Evolutionary conservation across 2,113 vertebrate genomes (phyloP).

Genomic region (Chionomys nivalis): DNA sequence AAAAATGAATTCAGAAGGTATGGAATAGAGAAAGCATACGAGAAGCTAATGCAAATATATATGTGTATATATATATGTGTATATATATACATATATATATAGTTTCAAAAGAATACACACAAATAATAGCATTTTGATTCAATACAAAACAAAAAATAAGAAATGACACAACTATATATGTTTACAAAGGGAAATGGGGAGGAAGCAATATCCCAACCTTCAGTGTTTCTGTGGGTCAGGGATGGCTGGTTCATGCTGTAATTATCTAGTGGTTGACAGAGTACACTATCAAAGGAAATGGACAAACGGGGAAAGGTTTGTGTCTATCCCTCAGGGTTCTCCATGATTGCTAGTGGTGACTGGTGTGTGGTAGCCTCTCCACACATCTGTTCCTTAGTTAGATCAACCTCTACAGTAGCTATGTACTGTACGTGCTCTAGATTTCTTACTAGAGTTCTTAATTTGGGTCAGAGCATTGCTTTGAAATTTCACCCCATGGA

Average conservation of each 20-base stretch:
- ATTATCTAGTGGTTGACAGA: not conserved
- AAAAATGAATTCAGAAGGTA: not conserved
- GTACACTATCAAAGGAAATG: accelerated
- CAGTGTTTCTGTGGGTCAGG: accelerated
- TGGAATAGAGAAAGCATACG: not conserved
- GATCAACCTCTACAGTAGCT: accelerated
- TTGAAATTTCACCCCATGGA: not conserved
- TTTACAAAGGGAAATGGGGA: too few relatives aligned
- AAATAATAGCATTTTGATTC: not conserved
- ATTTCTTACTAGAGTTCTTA: not conserved
- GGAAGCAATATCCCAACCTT: accelerated
- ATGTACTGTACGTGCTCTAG: too few relatives aligned
- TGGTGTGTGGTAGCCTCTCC: accelerated
- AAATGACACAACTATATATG: not conserved
- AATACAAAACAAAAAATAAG: not conserved
- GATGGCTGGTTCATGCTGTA: not conserved
- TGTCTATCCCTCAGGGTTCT: not conserved
- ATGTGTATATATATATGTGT: too few relatives aligned
- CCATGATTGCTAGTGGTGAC: not conserved
- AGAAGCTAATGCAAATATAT: not conserved
- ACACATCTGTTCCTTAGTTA: accelerated
- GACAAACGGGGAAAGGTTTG: not conserved
- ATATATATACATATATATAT: too few relatives aligned
- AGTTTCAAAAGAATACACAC: not conserved
- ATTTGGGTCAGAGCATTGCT: not conserved